Evolutionary conservation across 2,888 invertebrate species (phyloP), one percentile per base, ranked within the genome.

Genomic region (Ceramica pisi): DNA sequence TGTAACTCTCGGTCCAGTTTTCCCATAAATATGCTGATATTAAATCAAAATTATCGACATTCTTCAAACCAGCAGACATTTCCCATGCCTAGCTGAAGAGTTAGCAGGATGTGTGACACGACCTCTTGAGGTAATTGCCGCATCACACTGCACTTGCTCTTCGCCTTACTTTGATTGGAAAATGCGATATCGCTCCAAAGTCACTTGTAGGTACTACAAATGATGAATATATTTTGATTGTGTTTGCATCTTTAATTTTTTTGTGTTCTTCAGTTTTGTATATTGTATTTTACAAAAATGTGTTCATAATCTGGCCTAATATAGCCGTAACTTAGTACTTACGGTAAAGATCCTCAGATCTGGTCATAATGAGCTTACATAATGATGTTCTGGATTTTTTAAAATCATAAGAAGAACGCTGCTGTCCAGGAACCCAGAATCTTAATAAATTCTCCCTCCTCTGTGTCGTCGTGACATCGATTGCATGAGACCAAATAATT

Each of bases 41-140:
- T 4, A 23, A 5, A 2, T 2, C 21, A 46, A 56, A 64, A 57
- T 1, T 78, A 84, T 84, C 84, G 84, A 84, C 19, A 84, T 68
- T 70, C 60, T 73, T 76, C 23, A 48, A 50, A 19, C 9, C 9
- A 4, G 16, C 0, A 2, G 38, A 10, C n/a, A 26, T 55, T 26
- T 64, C 65, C 19, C 92, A 81, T 88, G 87, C 81, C 94, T 93
- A 89, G 73, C 75, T 86, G 71, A 82, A 88, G 91, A 90, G 92
- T 90, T 88, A 90, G 90, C 89, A 90, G 91, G 92, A 93, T 89
- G 91, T 93, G 91, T 94, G 94, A 92, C 92, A 90, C 82, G 90
- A 86, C 79, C 91, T 91, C 92, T 93, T 91, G 90, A 93, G 94
- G 94, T 94, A 94, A 94, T 94, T 94, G 94, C 92, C 89, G 93